Conservation (phyloP, 2,797 vertebrate species). For the Pristis pectinata region DNA sequence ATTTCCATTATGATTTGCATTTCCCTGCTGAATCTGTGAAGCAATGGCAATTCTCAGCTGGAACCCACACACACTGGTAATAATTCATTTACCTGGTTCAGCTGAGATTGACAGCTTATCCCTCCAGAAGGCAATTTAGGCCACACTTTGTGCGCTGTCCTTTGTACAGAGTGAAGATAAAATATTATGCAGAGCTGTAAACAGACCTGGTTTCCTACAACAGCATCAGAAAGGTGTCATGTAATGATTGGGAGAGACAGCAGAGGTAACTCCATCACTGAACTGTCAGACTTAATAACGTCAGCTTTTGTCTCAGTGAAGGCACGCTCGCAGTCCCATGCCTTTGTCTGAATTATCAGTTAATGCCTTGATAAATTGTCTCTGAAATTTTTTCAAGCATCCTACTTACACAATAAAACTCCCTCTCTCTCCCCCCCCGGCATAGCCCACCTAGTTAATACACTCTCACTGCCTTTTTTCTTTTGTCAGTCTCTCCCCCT, state of each 20-base stretch:
- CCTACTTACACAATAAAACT: background rate
- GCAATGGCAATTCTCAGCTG: background rate
- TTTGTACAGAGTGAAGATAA: background rate
- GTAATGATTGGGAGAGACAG: conserved; percentile 37
- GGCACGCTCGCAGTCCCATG: background rate
- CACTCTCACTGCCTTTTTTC: background rate
- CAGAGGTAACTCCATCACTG: conserved; percentile 49
- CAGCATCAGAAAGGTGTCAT: background rate
- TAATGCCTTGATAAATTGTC: conserved; percentile 20
- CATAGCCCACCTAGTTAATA: background rate
- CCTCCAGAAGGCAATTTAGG: background rate
- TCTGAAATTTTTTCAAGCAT: background rate
- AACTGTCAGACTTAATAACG: conserved; percentile 51
- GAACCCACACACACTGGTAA: background rate
- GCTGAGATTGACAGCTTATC: background rate
- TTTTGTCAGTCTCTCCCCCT: background rate
- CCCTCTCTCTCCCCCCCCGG: background rate
- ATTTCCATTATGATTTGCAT: conserved; percentile 3
- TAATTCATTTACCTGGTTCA: conserved; percentile 9
- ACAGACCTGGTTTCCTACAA: background rate
- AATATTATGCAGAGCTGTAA: background rate
- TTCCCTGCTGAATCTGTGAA: background rate
- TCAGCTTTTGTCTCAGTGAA: background rate
- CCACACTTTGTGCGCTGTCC: background rate
- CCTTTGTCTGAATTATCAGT: background rate